A percentile compares a stretch with the other conserved stretches of the same genome.
Conservation (phyloP, 2,888 invertebrate genomes). For the Lasioglossum morio region DNA sequence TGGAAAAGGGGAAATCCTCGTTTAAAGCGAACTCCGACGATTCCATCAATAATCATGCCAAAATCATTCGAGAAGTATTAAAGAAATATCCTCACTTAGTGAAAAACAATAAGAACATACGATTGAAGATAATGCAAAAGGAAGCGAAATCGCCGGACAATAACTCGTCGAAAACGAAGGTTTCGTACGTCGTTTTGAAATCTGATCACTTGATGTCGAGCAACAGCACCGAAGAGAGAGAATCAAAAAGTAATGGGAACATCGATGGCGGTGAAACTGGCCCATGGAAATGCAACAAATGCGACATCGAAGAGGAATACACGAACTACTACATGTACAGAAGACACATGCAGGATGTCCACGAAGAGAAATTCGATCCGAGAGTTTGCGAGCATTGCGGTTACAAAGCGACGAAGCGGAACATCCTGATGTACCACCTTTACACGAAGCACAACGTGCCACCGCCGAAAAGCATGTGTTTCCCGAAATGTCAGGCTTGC, state of each 20-base stretch:
- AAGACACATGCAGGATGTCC: slow-evolving; percentile 92
- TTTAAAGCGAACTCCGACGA: slow-evolving; percentile 71
- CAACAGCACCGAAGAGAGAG: slow-evolving; percentile 68
- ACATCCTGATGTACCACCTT: slow-evolving; percentile 91
- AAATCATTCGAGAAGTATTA: slow-evolving; percentile 94
- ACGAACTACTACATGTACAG: slow-evolving; percentile 92
- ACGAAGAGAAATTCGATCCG: slow-evolving; percentile 91
- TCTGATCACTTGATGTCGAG: slow-evolving; percentile 81
- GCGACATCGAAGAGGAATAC: slow-evolving; percentile 87
- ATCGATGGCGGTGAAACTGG: slow-evolving; percentile 84
- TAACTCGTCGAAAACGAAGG: slow-evolving; percentile 82
- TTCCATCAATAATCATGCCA: slow-evolving; percentile 89
- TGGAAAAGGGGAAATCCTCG: slow-evolving; percentile 81
- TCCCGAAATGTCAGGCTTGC: slow-evolving; percentile 92
- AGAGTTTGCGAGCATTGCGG: slow-evolving; percentile 95
- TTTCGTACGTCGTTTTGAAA: slow-evolving; percentile 85
- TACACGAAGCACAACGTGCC: slow-evolving; percentile 92
- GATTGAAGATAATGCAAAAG: slow-evolving; percentile 92
- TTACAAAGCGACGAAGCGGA: slow-evolving; percentile 90
- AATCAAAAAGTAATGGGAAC: slow-evolving; percentile 64
- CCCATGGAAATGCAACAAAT: slow-evolving; percentile 93
- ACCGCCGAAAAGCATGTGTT: slow-evolving; percentile 89
- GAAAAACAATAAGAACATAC: slow-evolving; percentile 94
- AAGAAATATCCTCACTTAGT: slow-evolving; percentile 95
- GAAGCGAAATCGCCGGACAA: slow-evolving; percentile 80